phyloP scores from a whole-genome alignment of 1,140 invertebrate genomes.

The Cyphomyrmex costatus region DNA sequence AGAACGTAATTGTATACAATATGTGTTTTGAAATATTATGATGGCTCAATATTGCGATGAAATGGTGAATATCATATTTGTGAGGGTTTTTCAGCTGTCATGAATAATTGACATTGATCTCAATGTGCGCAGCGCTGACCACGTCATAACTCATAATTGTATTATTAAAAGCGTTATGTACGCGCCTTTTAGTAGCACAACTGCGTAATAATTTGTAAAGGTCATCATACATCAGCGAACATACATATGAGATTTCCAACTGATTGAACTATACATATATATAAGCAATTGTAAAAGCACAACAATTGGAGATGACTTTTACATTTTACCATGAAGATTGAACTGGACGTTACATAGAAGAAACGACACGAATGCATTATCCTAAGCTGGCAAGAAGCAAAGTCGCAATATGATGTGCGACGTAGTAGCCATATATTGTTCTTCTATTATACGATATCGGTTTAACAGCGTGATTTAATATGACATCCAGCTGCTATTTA shows the following conservation, averaged over 20 bases:
- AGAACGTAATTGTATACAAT: background rate
- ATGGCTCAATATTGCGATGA: background rate
- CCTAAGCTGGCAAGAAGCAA: conserved; percentile 44
- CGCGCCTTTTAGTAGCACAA: background rate
- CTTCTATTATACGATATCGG: conserved; percentile 29
- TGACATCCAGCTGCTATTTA: conserved; percentile 29
- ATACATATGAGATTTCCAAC: background rate
- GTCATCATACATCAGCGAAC: background rate
- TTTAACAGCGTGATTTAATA: conserved; percentile 37
- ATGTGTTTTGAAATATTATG: background rate
- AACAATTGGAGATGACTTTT: background rate
- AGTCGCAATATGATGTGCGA: conserved; percentile 18
- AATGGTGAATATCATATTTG: background rate
- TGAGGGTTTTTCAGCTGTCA: conserved; percentile 47
- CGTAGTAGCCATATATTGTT: conserved; percentile 20
- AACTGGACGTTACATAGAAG: conserved; percentile 7
- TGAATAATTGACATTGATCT: conserved; percentile 67
- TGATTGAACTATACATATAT: background rate
- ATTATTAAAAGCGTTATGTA: conserved; percentile 62
- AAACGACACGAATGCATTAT: conserved; percentile 57
- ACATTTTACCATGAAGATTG: background rate
- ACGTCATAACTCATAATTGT: conserved; percentile 55
- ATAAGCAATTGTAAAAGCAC: background rate
- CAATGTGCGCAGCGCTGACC: conserved; percentile 44
- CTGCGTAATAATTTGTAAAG: conserved; percentile 8